Conservation (phyloP, 2,797 vertebrate genomes). For the Molossus molossus region DNA sequence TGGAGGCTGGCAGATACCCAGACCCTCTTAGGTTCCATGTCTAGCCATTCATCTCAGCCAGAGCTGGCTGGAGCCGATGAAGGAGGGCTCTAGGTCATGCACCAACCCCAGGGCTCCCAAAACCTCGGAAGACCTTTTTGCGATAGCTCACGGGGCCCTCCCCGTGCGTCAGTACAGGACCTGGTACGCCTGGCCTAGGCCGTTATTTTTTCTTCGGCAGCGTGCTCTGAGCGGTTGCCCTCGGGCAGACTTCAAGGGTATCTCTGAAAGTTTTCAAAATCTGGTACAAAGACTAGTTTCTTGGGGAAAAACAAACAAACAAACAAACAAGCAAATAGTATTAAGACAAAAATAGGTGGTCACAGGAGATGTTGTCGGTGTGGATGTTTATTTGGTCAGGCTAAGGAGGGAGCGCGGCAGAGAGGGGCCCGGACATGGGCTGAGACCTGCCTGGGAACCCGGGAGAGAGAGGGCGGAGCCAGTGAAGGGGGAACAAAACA, state of each 20-base stretch:
- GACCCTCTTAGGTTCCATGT: neutral
- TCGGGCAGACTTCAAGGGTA: neutral
- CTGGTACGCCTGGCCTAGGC: no score
- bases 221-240: neutral
- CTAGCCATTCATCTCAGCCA: neutral
- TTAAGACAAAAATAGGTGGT: neutral
- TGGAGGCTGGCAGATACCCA: neutral
- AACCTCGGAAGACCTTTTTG: neutral
- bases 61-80: neutral
- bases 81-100: neutral
- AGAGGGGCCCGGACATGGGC: fast-evolving
- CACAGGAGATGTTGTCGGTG: neutral
- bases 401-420: neutral
- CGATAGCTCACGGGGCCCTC: neutral
- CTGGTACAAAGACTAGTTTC: neutral
- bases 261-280: neutral
- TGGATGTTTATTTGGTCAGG: neutral
- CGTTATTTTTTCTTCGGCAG: neutral
- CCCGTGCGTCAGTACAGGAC: neutral
- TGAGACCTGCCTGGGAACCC: neutral
- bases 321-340: neutral
- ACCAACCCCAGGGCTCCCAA: neutral
- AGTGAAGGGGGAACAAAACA: neutral
- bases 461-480: neutral
- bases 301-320: neutral